Evolutionary conservation across 2,113 vertebrate species (phyloP).

Genomic region (Triplophysa siluroides): DNA sequence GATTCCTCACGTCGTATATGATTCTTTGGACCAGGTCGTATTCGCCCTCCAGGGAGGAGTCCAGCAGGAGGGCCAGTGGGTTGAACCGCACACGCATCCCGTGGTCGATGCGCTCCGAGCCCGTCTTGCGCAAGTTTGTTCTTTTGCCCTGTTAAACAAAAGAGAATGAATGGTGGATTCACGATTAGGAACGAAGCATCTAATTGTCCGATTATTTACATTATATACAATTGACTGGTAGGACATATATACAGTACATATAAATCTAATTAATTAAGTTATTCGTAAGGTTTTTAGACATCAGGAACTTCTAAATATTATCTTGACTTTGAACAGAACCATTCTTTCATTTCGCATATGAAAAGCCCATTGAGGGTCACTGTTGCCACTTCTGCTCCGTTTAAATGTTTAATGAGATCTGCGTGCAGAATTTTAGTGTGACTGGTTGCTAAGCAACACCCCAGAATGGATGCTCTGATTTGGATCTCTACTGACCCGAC

Average conservation of each 20-base stretch:
- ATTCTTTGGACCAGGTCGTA: slow-evolving; percentile 96
- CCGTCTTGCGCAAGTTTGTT: slow-evolving; percentile 84
- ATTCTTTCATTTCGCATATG: not conserved
- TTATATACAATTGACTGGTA: too few relatives aligned
- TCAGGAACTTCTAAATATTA: not conserved
- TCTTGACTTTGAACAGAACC: not conserved
- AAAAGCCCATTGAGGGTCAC: slow-evolving; percentile 27
- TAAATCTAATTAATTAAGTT: not conserved
- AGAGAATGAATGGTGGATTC: not conserved
- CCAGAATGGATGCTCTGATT: not conserved
- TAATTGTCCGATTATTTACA: too few relatives aligned
- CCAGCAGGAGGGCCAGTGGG: slow-evolving; percentile 88
- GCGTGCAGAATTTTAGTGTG: slow-evolving; percentile 26
- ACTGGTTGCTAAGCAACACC: slow-evolving; percentile 43
- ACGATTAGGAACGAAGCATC: too few relatives aligned
- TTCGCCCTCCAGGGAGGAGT: slow-evolving; percentile 94
- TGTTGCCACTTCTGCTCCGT: slow-evolving; percentile 33
- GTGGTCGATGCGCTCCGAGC: slow-evolving; percentile 79
- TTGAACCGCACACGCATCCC: slow-evolving; percentile 90
- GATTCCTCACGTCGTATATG: slow-evolving; percentile 86
- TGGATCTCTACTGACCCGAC: slow-evolving; percentile 25
- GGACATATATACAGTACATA: not conserved
- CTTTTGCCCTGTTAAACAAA: slow-evolving; percentile 79
- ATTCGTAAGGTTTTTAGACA: not conserved
- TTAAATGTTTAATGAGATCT: slow-evolving; percentile 40